phyloP scores from a whole-genome alignment of 2,888 invertebrate species.

The Phytoseiulus persimilis region DNA sequence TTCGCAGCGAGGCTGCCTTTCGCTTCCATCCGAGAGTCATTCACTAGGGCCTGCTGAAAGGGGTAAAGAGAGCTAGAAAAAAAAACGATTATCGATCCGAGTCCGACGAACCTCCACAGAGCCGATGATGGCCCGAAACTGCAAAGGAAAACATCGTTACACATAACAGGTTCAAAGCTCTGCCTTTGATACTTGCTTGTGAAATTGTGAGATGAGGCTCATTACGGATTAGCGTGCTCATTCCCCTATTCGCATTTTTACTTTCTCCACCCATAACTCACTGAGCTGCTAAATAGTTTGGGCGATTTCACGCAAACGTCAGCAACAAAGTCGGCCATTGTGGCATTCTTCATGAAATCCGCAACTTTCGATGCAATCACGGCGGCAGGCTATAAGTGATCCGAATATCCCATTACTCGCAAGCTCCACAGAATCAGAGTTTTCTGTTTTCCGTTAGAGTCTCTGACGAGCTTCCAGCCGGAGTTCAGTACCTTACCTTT shows the following conservation, averaged over 20 bases:
- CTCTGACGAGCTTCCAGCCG: too few species aligned
- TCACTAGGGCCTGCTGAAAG: too few species aligned
- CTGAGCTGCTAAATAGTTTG: background rate
- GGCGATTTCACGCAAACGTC: background rate
- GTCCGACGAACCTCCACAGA: background rate
- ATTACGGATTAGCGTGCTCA: too few species aligned
- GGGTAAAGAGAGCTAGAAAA: too few species aligned
- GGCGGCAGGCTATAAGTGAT: background rate
- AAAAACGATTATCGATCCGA: too few species aligned
- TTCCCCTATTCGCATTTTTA: too few species aligned
- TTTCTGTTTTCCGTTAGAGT: background rate
- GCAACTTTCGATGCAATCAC: background rate
- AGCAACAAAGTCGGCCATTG: background rate
- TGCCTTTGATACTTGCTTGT: too few species aligned
- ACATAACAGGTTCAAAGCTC: background rate
- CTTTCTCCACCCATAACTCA: background rate
- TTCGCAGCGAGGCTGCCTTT: too few species aligned
- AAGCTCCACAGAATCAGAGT: background rate
- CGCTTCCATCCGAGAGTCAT: too few species aligned
- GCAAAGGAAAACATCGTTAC: background rate
- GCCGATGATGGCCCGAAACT: background rate
- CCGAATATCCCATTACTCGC: background rate
- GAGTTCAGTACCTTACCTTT: background rate
- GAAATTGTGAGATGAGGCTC: too few species aligned
- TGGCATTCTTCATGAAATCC: background rate